Evolutionary conservation across 1,140 invertebrate genomes (phyloP).

Genomic region (Bombus terrestris): DNA sequence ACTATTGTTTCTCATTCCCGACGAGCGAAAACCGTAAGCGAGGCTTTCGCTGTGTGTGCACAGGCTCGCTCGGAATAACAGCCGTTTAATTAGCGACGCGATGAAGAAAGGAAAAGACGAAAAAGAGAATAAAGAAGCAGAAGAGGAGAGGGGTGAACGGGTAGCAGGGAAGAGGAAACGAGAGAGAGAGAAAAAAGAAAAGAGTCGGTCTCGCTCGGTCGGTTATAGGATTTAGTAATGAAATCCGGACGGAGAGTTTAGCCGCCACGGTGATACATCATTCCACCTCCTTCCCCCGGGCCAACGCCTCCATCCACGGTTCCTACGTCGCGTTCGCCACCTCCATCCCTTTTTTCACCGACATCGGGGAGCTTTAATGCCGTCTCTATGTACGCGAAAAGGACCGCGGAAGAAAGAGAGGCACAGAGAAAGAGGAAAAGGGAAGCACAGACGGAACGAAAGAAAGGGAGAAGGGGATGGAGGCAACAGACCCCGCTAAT

Average conservation of each 20-base stretch:
- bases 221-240: slow-evolving; percentile 72
- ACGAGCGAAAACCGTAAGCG: slow-evolving; percentile 31
- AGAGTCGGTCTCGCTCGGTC: slow-evolving; percentile 46
- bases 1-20: slow-evolving; percentile 53
- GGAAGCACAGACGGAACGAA: neutral
- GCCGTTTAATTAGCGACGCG: slow-evolving; percentile 68
- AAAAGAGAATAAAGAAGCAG: slow-evolving; percentile 35
- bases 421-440: too few relatives aligned
- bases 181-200: neutral
- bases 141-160: neutral
- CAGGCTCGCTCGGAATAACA: slow-evolving; percentile 53
- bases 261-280: slow-evolving; percentile 66
- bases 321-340: slow-evolving; percentile 12
- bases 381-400: slow-evolving; percentile 27
- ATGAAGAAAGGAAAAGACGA: slow-evolving; percentile 61
- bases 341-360: slow-evolving; percentile 17
- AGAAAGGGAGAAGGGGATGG: slow-evolving; percentile 21
- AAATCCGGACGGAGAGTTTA: slow-evolving; percentile 65
- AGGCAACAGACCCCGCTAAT: slow-evolving; percentile 72
- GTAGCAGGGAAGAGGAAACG: neutral
- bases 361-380: slow-evolving; percentile 56
- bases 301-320: slow-evolving; percentile 7
- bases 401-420: neutral
- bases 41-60: slow-evolving; percentile 4
- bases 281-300: slow-evolving; percentile 35